Base-by-base conservation (phyloP, 2,113 vertebrate genomes). In the Eulemur rufifrons region DNA sequence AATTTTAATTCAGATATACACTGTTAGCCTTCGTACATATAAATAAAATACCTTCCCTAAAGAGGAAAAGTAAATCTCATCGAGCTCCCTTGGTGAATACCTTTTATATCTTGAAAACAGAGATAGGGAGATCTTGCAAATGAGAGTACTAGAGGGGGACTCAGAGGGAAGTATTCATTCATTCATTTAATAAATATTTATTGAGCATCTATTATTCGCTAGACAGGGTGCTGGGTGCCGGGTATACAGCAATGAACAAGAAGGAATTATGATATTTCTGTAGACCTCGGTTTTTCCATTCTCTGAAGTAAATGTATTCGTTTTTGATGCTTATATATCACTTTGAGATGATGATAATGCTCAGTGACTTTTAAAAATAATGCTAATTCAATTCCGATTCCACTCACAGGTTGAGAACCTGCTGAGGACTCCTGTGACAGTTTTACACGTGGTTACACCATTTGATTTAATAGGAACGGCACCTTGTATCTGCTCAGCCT, bases 1-100 rank as follows among this genome's bases (percentile, higher is more conserved):
- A 97, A 98, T 90, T 98, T 98, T 98, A 98, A 98, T 98, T 98
- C 97, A 97, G 92, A 96, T 77, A 93, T 96, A 94, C 18, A 71
- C 95, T 94, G 92, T 96, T 98, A 95, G 94, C 96, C 94, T 93
- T 96, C 89, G 95, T 97, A 85, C 64, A 85, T 95, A 97, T 97
- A 97, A 97, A 96, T 97, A 97, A 97, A 94, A 96, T 85, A 94
- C 95, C 89, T 97, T 97, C 93, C 84, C 95, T 96, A 95, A 97
- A 93, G 94, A 97, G 94, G 69, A 92, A 94, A 96, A 92, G 81
- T 95, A 96, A 97, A 97, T 97, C 92, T 97, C 66, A n/a, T 7
- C 64, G 81, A 82, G 73, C 71, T 94, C 89, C 89, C 54, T 96
- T 86, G 34, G 96, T 84, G 94, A 97, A 87, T 91, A 93, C 92